A percentile compares a stretch with the other conserved stretches of the same genome.
Evolutionary conservation across 2,888 invertebrate species (phyloP).

Genomic region (Ferrisia virgata): DNA sequence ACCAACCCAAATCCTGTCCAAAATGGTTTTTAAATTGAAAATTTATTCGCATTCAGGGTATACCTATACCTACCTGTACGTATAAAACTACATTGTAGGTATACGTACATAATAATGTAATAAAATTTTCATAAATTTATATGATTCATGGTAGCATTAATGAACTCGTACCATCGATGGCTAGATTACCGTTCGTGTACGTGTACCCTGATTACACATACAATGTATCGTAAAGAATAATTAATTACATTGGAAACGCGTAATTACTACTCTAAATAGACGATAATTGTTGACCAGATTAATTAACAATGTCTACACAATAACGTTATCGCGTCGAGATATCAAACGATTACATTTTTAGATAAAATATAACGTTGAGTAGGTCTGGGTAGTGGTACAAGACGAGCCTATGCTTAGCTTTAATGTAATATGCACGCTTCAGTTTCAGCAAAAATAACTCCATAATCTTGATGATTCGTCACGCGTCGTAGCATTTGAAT

Average conservation of each 20-base stretch:
- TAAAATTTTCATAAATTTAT: slow-evolving; percentile 17
- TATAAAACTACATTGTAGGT: too few relatives aligned
- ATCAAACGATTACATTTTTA: background rate
- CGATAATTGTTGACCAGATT: background rate
- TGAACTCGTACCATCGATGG: background rate
- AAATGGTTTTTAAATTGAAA: background rate
- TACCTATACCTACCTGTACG: too few relatives aligned
- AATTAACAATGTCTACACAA: slow-evolving; percentile 21
- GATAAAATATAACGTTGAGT: background rate
- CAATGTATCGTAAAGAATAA: background rate
- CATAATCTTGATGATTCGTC: background rate
- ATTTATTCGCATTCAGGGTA: background rate
- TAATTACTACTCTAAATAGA: slow-evolving; percentile 11
- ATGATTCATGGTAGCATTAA: background rate
- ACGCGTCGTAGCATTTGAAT: background rate
- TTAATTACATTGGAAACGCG: background rate
- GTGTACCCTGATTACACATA: background rate
- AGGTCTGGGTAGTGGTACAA: too few relatives aligned
- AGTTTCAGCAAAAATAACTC: background rate
- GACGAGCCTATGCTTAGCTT: too few relatives aligned
- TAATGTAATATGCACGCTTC: background rate
- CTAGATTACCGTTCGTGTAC: too few relatives aligned
- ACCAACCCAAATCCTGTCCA: background rate
- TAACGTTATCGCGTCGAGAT: slow-evolving; percentile 5
- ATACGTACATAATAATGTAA: too few relatives aligned